Evolutionary conservation across 2,113 vertebrate species (phyloP).

Genomic region (Podocnemis expansa): DNA sequence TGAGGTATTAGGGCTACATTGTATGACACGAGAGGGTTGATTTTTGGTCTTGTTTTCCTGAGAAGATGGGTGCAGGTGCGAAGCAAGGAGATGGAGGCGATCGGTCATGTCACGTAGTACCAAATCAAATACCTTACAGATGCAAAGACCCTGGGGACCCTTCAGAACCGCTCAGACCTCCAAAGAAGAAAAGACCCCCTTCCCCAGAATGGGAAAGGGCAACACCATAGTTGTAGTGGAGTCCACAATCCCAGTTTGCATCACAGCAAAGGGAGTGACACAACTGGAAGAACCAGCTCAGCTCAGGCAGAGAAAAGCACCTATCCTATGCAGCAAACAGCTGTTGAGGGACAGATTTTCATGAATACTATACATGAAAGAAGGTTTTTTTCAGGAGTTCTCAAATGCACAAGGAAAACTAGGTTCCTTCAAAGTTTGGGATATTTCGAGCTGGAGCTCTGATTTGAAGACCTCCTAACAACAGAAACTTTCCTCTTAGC

Average conservation of each 20-base stretch:
- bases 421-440: background rate
- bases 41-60: too few relatives aligned
- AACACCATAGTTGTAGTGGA: background rate
- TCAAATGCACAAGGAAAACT: background rate
- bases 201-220: background rate
- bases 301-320: background rate
- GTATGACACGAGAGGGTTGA: background rate
- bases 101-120: background rate
- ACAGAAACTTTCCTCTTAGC: background rate
- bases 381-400: background rate
- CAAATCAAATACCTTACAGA: background rate
- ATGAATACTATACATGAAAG: accelerated
- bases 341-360: background rate
- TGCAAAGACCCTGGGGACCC: background rate
- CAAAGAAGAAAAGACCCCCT: too few relatives aligned
- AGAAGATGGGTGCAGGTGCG: too few relatives aligned
- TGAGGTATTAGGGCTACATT: background rate
- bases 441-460: background rate
- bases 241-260: accelerated
- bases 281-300: background rate
- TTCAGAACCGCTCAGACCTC: too few relatives aligned
- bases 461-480: background rate
- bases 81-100: background rate
- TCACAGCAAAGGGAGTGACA: accelerated
- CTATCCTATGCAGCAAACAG: background rate